These are phyloP conservation scores for Anodontia alba DNA, from an alignment of 2,888 invertebrate genomes.

Conservation along the genomic window DNA sequence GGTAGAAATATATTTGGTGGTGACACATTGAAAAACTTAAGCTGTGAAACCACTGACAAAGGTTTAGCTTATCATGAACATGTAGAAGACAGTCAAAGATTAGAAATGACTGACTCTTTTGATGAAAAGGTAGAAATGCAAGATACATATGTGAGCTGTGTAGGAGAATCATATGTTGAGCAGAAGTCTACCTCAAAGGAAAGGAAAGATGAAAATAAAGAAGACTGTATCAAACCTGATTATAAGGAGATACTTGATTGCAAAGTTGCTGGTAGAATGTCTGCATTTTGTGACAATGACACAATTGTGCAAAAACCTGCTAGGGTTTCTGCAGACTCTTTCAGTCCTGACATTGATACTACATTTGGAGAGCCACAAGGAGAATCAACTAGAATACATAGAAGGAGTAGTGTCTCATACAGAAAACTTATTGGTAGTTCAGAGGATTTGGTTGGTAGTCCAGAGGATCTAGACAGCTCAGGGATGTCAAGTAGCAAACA, in stretches of 20 bases:
- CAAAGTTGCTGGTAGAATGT: neutral
- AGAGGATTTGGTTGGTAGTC: neutral
- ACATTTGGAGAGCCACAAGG: conserved; percentile 67
- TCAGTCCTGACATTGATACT: conserved; percentile 50
- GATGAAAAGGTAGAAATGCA: neutral
- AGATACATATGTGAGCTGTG: conserved; percentile 38
- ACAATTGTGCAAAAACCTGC: conserved; percentile 33
- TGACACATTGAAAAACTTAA: too few species aligned
- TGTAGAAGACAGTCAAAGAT: neutral
- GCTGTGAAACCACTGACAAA: neutral
- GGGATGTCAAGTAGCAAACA: neutral
- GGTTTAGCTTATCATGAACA: neutral
- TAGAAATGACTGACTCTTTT: neutral
- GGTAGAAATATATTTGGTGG: too few species aligned
- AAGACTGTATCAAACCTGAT: neutral
- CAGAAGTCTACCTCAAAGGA: neutral
- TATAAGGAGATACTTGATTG: neutral
- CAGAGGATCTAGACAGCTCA: conserved; percentile 17
- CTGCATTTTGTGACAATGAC: conserved; percentile 23
- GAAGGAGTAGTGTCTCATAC: conserved; percentile 61
- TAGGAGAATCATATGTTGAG: conserved; percentile 29
- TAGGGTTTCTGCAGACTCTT: conserved; percentile 34
- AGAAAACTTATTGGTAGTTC: conserved; percentile 28
- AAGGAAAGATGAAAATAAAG: neutral
- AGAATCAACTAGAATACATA: conserved; percentile 76